phyloP scores from a whole-genome alignment of 1,140 invertebrate species.

The Chironomus striatipennis region DNA sequence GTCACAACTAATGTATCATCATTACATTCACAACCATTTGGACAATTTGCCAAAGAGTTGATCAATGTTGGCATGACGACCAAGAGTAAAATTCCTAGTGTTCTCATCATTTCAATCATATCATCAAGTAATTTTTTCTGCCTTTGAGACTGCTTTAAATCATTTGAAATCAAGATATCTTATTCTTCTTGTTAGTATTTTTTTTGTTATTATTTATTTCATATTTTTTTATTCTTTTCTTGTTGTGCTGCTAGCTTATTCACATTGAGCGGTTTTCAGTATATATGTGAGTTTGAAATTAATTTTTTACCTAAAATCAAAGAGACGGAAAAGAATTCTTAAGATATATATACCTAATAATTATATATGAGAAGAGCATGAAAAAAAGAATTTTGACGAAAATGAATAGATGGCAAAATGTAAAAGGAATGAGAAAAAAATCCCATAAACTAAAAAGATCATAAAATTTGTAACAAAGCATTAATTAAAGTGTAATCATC shows the following conservation, averaged over 20 bases:
- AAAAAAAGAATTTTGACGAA: background rate
- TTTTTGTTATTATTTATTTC: background rate
- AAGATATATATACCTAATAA: background rate
- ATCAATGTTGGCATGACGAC: slow-evolving; percentile 29
- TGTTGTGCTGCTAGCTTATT: background rate
- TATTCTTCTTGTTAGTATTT: background rate
- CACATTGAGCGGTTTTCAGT: too few relatives aligned
- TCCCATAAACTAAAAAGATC: background rate
- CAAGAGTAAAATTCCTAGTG: background rate
- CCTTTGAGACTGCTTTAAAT: background rate
- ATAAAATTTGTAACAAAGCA: background rate
- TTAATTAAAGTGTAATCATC: slow-evolving; percentile 9
- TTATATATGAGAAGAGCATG: background rate
- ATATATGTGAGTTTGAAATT: background rate
- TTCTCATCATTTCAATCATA: background rate
- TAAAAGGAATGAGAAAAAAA: background rate
- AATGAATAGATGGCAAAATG: background rate
- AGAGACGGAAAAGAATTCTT: background rate
- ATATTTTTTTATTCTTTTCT: slow-evolving; percentile 3
- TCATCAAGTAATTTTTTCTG: background rate
- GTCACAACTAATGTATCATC: slow-evolving; percentile 80
- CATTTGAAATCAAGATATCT: slow-evolving; percentile 9
- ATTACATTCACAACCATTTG: slow-evolving; percentile 72
- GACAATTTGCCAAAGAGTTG: slow-evolving; percentile 55
- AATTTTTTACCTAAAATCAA: slow-evolving; percentile 7